phyloP scores from a whole-genome alignment of 2,888 invertebrate genomes.

The Polyommatus iphigenia region DNA sequence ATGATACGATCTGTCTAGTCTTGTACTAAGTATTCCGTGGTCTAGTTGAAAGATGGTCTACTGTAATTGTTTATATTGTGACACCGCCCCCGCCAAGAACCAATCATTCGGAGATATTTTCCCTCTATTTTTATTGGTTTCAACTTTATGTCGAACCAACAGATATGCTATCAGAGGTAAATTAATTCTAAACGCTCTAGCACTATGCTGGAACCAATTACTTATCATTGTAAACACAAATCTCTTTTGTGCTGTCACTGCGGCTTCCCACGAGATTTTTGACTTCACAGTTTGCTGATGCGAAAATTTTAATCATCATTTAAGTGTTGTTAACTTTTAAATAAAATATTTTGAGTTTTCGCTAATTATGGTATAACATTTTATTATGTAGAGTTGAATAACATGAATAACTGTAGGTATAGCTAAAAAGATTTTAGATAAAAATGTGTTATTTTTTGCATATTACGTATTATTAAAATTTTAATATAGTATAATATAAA shows the following conservation, averaged over 20 bases:
- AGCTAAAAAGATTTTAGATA: background rate
- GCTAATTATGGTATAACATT: slow-evolving; percentile 1
- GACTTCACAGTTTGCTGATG: slow-evolving; percentile 40
- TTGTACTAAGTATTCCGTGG: no score
- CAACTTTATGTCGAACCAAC: background rate
- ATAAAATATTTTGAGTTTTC: background rate
- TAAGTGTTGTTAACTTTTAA: background rate
- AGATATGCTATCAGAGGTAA: background rate
- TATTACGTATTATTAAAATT: no score
- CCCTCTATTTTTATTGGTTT: background rate
- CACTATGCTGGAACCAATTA: slow-evolving; percentile 59
- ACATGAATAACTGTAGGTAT: background rate
- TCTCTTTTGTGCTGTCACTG: slow-evolving; percentile 52
- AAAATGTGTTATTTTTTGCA: background rate
- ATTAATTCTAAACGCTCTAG: background rate
- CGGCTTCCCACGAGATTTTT: slow-evolving; percentile 63
- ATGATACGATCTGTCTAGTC: no score
- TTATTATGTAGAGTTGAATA: background rate
- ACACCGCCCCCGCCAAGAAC: background rate
- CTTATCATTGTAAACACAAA: slow-evolving; percentile 62
- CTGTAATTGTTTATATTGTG: background rate
- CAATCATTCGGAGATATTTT: background rate
- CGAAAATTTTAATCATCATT: slow-evolving; percentile 1
- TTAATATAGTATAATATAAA: background rate
- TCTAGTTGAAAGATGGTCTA: background rate